Base-by-base conservation (phyloP, 2,888 invertebrate genomes). In the Oscheius myriophilus region DNA sequence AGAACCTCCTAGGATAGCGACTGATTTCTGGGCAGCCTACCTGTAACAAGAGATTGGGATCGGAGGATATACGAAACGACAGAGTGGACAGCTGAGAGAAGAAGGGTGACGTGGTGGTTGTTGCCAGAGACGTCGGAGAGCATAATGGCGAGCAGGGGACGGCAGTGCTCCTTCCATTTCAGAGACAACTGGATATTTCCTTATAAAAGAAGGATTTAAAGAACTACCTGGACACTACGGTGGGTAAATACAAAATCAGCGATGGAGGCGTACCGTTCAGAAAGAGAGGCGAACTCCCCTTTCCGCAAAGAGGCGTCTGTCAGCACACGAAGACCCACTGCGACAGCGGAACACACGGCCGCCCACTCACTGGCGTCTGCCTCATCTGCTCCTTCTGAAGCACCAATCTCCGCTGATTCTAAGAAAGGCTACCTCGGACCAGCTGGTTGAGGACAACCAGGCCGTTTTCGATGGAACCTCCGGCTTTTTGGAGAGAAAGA, bases 111-210 rank as follows among this genome's bases (percentile, higher is more conserved):
- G 23, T 33, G 21, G 11, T 59, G 45, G 43, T 67, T 67, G 14
- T 51, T 21, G 7, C 53, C 53, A n/a, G 52, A 39, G 6, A 41
- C 42, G 21, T 61, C 59, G 9, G 61, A 61, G 4, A 67, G 43
- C 12, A 67, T 25, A 43, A 59, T 61, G 2, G 67, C 51, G 23
- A 67, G 41, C 6, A 67, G 33, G 11, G 67, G 61, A n/a, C 53
- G 51, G 11, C 51, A 33, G 45, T 67, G 67, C 39, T 59, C 53
- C 23, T 14, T n/a, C 67, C 67, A 67, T 61, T 54, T 54, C 14
- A 67, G 41, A 25, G 59, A 67, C 4, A 45, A 21, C 61, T 67
- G n/a, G 14, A 49, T 7, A 57, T 12, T 11, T 53, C 12, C 4
- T 33, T 7, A 21, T 14, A 14, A n/a, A 51, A 52, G 3, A 1